Conservation (phyloP, 2,113 vertebrate genomes). For the Lycaon pictus region DNA sequence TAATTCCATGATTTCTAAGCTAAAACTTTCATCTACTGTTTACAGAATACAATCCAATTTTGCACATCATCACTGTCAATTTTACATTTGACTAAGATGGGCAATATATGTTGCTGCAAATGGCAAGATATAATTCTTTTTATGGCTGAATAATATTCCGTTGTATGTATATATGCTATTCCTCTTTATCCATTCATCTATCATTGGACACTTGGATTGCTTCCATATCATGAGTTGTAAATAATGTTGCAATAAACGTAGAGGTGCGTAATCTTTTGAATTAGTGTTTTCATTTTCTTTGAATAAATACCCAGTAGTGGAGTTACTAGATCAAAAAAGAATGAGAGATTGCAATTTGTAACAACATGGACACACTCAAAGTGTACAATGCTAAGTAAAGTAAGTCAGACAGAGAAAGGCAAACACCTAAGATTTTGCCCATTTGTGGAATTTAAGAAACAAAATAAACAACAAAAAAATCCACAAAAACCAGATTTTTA, state of each 20-base stretch:
- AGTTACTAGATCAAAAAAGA: neutral
- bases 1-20: neutral
- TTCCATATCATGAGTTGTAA: neutral
- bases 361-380: neutral
- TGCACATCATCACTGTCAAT: neutral
- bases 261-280: neutral
- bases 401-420: neutral
- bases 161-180: neutral
- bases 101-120: neutral
- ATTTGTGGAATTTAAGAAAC: neutral
- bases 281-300: neutral
- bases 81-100: conserved; percentile 66
- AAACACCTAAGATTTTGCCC: neutral
- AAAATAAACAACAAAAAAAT: neutral
- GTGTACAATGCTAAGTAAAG: neutral
- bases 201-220: neutral
- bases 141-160: neutral
- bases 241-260: neutral
- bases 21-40: conserved; percentile 10
- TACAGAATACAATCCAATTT: neutral
- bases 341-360: neutral
- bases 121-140: neutral
- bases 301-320: neutral
- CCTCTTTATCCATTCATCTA: neutral
- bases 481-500: neutral